A percentile compares a stretch with the other conserved stretches of the same genome.
Evolutionary conservation across 1,140 invertebrate species (phyloP).

Genomic region (Calliopsis andreniformis): DNA sequence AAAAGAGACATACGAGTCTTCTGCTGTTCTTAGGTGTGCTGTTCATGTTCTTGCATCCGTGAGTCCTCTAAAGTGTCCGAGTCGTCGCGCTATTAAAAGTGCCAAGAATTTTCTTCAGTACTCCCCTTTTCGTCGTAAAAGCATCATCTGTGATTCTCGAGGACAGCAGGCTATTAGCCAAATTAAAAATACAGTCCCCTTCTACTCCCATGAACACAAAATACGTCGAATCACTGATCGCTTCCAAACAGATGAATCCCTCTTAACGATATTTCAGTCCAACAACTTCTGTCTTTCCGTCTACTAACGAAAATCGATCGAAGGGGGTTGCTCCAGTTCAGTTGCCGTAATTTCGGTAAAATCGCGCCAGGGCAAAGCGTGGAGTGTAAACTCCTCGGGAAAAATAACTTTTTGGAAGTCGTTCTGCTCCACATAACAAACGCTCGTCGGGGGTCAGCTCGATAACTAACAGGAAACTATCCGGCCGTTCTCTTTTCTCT

Average conservation of each 20-base stretch:
- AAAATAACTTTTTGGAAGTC: conserved; percentile 63
- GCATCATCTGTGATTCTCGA: not conserved
- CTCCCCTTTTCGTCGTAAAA: no score
- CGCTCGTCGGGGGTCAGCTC: conserved; percentile 62
- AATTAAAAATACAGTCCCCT: not conserved
- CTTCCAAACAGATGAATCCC: not conserved
- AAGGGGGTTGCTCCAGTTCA: not conserved
- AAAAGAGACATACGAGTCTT: not conserved
- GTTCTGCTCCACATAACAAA: conserved; percentile 66
- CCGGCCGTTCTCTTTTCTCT: conserved; percentile 11
- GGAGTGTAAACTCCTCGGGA: conserved; percentile 52
- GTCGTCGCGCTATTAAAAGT: not conserved
- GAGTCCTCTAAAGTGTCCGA: no score
- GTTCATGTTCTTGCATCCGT: not conserved
- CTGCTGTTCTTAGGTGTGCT: not conserved
- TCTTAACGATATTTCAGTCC: not conserved
- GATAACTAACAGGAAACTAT: conserved; percentile 64
- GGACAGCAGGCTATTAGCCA: not conserved
- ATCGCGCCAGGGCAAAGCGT: conserved; percentile 23
- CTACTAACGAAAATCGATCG: not conserved
- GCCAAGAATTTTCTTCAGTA: not conserved
- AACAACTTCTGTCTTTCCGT: not conserved
- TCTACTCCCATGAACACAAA: not conserved
- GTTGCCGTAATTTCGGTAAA: conserved; percentile 34
- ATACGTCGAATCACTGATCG: no score